Percentiles rank a stretch among this genome's conserved stretches.
Evolutionary conservation across 1,140 invertebrate species (phyloP).

Genomic region (Zophobas morio): DNA sequence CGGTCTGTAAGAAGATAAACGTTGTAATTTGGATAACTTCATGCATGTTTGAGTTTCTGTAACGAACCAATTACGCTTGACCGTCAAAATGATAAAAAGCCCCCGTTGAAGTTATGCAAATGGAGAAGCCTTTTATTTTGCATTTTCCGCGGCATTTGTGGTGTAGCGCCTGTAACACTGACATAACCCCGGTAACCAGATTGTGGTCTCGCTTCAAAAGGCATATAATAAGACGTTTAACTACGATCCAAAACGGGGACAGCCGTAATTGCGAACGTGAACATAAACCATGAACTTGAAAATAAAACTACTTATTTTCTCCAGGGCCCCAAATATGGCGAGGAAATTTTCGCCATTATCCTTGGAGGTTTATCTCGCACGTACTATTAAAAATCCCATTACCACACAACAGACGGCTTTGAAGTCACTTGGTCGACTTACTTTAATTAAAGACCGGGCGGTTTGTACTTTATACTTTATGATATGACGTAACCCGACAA

Average conservation of each 20-base stretch:
- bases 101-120: constrained; percentile 20
- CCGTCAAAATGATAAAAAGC: constrained; percentile 19
- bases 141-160: constrained; percentile 9
- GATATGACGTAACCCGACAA: constrained; percentile 17
- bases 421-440: constrained; percentile 20
- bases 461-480: constrained; percentile 13
- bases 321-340: constrained; percentile 11
- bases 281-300: constrained; percentile 29
- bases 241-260: constrained; percentile 13
- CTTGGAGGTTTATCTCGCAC: constrained; percentile 4
- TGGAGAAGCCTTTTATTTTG: constrained; percentile 18
- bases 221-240: constrained; percentile 11
- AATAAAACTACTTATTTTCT: constrained; percentile 3
- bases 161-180: constrained; percentile 24
- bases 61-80: constrained; percentile 29
- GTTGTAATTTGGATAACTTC: constrained; percentile 11
- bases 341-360: constrained; percentile 19
- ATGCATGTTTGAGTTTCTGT: constrained; percentile 38
- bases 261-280: neutral
- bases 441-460: constrained; percentile 31
- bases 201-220: constrained; percentile 21
- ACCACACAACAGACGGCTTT: constrained; percentile 5
- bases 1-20: neutral
- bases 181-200: constrained; percentile 18
- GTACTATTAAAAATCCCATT: neutral